These are phyloP conservation scores for Porites australiensis DNA, from an alignment of 64 coral and sea anemone genomes.

Conservation along the genomic window DNA sequence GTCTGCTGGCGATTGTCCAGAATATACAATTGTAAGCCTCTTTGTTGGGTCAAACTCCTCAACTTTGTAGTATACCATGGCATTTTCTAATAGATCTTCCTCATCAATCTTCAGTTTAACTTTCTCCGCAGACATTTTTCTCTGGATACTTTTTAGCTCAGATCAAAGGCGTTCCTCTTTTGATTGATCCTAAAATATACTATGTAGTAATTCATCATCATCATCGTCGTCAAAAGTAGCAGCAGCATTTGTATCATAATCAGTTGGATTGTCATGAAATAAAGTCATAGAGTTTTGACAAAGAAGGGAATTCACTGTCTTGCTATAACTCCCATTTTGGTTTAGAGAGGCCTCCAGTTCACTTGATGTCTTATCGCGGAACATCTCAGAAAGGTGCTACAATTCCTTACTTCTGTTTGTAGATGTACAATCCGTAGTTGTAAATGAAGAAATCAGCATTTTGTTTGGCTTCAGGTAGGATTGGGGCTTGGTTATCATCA, in stretches of 20 bases:
- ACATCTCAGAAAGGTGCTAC: conserved; percentile 71
- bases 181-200: conserved; percentile 2
- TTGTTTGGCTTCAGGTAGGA: too few species aligned
- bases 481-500: not conserved
- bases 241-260: not conserved
- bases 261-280: not conserved
- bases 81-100: conserved; percentile 63
- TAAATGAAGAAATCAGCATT: not conserved
- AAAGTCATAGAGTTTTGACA: conserved; percentile 21
- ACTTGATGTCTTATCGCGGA: conserved; percentile 57
- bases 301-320: conserved; percentile 8
- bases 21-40: conserved; percentile 25
- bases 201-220: conserved; percentile 21
- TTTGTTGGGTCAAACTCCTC: conserved; percentile 57
- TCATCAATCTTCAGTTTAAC: conserved; percentile 39
- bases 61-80: conserved; percentile 49
- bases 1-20: conserved; percentile 50
- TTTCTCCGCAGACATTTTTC: conserved; percentile 33
- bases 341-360: conserved; percentile 45
- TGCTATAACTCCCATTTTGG: conserved; percentile 32
- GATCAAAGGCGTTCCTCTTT: conserved; percentile 16
- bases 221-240: not conserved
- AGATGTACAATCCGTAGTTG: not conserved
- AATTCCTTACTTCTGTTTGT: conserved; percentile 32
- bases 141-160: conserved; percentile 18